Evolutionary conservation across 2,113 vertebrate genomes (phyloP), one percentile per base, ranked within the genome.

Genomic region (Salminus brasiliensis): DNA sequence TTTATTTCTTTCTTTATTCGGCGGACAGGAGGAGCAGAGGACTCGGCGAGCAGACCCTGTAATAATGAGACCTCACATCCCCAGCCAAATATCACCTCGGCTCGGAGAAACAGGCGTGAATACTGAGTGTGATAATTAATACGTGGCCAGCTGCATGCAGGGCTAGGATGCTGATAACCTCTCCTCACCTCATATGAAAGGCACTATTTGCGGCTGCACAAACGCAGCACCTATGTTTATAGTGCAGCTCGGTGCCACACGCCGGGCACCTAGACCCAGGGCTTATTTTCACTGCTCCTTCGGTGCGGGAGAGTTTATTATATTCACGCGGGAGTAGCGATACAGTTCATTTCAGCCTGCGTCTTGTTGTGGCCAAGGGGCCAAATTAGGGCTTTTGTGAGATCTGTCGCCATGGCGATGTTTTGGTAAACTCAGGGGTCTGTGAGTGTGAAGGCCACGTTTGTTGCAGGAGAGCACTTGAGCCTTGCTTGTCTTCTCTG

Each of bases 371-470:
- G 76, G 83, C 87, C 81, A 72, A 81, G 84, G 81, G 85, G 79
- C 82, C 66, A 81, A 81, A 85, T 91, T 87, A 88, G 83, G 65
- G 85, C 84, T 84, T 88, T 90, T 90, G 85, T 86, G 85, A 85
- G 78, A 91, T 89, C 89, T 89, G 89, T 92, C 89, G 87, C 90
- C 92, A 93, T 91, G 89, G 90, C 85, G 81, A 93, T 90, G 87
- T 91, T 89, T 92, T 91, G 86, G 88, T 92, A 92, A 90, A 92
- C 89, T 89, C 87, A 87, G 89, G 89, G 89, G 92, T 78, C 88
- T 69, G 81, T 84, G 87, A 86, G 83, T 88, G 86, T 88, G 85
- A 88, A 88, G 87, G 88, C 85, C 86, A 73, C 79, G 76, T 89
- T 90, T 90, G 87, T 91, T 88, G 88, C 82, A 83, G 63, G 74